Base-by-base conservation (phyloP, 37 sponge, comb jelly and placozoan species). In the Hexactinellida sp. region DNA sequence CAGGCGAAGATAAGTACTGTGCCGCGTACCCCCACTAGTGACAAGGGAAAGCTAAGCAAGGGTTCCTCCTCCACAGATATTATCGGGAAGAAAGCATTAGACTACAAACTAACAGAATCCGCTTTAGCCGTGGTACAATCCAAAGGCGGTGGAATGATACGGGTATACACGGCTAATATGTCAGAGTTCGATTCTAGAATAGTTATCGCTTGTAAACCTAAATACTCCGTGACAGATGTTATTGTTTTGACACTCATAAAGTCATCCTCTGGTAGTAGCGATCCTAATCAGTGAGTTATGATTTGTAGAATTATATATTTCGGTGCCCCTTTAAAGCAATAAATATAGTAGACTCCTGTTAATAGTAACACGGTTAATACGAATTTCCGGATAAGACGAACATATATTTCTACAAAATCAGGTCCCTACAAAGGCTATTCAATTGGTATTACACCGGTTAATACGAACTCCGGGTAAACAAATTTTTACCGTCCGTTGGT, bases 141-240 rank as follows among this genome's bases (percentile, higher is more conserved):
- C 3, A 36, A 90, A 85, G 93, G 91, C 24, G 93, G 91, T 24
- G 88, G 88, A 3, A 54, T 93, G 37, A 37, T 93, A 35, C 84
- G 93, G 0, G 85, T 93, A n/a, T 91, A 91, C 88, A 91, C 93
- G 19, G 84, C 91, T 36, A 54, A 89, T 24, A 87, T 91, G 34
- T 83, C 87, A 25, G 91, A 91, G 10, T 88, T 89, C 39, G 47
- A 88, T 37, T 85, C 88, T 37, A 86, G 89, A 1, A 55, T 87
- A 30, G 87, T 91, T 37, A 55, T 89, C 9, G 89, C 88, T 47
- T 92, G 92, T 52, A 37, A 39, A n/a, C 39, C 85, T 63, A 92
- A 89, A 86, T 85, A 87, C 38, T 83, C 86, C 0, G 86, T 87
- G 0, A 38, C 38, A 0, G 92, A 92, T 23, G 92, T 88, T 0